These are phyloP conservation scores for Thereva unica DNA, from an alignment of 2,888 invertebrate species.

Conservation along the genomic window DNA sequence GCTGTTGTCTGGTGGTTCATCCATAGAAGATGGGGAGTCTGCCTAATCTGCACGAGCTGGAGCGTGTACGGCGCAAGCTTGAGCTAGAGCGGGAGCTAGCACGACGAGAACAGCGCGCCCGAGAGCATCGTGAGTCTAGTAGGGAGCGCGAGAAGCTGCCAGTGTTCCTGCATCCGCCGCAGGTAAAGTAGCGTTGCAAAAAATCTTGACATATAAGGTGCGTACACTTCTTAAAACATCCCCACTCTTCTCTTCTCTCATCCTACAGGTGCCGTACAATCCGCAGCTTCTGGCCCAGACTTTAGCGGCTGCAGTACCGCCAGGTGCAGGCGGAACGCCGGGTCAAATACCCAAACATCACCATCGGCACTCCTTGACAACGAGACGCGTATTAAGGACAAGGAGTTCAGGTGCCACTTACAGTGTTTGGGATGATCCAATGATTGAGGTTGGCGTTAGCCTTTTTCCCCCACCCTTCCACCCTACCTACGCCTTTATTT, in stretches of 20 bases:
- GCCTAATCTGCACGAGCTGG: conserved; percentile 68
- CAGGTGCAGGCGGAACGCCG: conserved; percentile 40
- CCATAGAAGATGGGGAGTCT: conserved; percentile 64
- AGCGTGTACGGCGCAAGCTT: conserved; percentile 55
- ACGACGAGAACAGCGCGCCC: conserved; percentile 51
- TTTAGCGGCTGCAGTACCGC: conserved; percentile 9
- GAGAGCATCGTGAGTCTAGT: conserved; percentile 50
- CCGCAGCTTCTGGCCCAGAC: conserved; percentile 33
- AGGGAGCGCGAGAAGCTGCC: conserved; percentile 50
- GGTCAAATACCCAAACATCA: conserved; percentile 46
- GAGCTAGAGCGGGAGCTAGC: conserved; percentile 52
- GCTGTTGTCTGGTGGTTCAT: too few species aligned
- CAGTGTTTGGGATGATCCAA: conserved; percentile 57
- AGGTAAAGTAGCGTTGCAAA: conserved; percentile 45
- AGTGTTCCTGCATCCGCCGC: conserved; percentile 47
- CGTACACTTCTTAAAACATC: too few species aligned
- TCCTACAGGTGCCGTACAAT: conserved; percentile 21
- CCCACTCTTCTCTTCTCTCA: neutral
- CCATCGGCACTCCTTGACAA: conserved; percentile 55
- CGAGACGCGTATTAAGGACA: conserved; percentile 54
- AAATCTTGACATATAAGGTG: neutral
- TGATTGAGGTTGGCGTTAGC: conserved; percentile 52
- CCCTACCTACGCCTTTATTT: too few species aligned
- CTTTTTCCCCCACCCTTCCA: too few species aligned
- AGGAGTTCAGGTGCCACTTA: conserved; percentile 56